Evolutionary conservation across 2,888 invertebrate genomes (phyloP).

Genomic region (Agapostemon virescens): DNA sequence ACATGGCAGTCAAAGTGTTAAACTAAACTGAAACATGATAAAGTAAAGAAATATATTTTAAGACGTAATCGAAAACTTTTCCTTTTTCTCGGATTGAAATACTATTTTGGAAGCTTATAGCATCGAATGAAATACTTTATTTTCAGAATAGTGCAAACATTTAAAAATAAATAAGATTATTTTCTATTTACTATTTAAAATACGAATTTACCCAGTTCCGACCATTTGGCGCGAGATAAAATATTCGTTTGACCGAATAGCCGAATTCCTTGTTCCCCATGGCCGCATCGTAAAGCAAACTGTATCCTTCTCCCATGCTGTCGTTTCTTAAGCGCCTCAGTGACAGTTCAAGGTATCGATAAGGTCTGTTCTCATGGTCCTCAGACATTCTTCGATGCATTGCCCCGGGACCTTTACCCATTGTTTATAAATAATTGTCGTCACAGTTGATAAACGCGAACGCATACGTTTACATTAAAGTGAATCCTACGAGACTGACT

Average conservation of each 20-base stretch:
- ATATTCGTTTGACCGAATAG: not conserved
- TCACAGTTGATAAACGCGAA: constrained; percentile 47
- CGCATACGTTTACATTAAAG: constrained; percentile 45
- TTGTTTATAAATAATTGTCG: constrained; percentile 60
- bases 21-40: no score
- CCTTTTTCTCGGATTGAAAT: no score
- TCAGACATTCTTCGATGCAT: constrained; percentile 37
- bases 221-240: not conserved
- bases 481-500: constrained; percentile 52
- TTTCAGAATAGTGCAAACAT: no score
- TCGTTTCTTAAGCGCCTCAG: not conserved
- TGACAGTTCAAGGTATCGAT: constrained; percentile 54
- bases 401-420: constrained; percentile 21
- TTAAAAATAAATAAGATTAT: no score
- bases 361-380: constrained; percentile 31
- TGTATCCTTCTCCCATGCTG: not conserved
- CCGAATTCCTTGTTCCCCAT: not conserved
- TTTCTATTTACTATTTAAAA: no score
- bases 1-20: no score
- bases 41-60: no score
- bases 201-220: no score
- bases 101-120: no score
- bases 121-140: no score
- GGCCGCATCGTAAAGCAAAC: constrained; percentile 3
- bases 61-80: no score